These are phyloP conservation scores for Chiloscyllium punctatum DNA, from an alignment of 2,797 vertebrate genomes.

Conservation along the genomic window DNA sequence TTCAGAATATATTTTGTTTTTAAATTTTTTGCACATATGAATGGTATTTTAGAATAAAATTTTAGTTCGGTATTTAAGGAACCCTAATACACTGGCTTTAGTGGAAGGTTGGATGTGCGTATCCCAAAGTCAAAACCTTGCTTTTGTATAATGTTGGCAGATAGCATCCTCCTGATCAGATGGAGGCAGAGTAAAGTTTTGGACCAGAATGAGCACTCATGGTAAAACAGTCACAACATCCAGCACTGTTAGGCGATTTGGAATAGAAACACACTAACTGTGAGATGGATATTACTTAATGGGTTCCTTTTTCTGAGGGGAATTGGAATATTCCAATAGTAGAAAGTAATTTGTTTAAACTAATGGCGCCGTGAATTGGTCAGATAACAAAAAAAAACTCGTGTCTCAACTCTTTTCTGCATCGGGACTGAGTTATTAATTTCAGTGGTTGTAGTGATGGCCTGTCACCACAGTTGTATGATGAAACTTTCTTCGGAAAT, in stretches of 20 bases:
- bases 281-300: neutral
- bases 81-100: neutral
- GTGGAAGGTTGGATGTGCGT: neutral
- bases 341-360: neutral
- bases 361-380: neutral
- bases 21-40: neutral
- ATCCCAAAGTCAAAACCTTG: neutral
- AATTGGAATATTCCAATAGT: neutral
- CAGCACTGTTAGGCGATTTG: too few species aligned
- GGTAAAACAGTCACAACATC: neutral
- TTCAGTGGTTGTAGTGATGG: neutral
- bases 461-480: constrained; percentile 54
- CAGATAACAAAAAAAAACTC: neutral
- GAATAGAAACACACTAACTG: neutral
- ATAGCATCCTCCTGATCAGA: neutral
- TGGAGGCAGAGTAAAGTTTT: neutral
- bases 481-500: constrained; percentile 69
- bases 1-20: neutral
- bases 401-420: neutral
- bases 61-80: neutral
- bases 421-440: neutral
- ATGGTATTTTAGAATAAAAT: neutral
- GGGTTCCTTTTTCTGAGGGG: neutral
- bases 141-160: neutral
- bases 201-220: neutral